Evolutionary conservation across 1,140 invertebrate genomes (phyloP).

Genomic region (Mizuhopecten yessoensis): DNA sequence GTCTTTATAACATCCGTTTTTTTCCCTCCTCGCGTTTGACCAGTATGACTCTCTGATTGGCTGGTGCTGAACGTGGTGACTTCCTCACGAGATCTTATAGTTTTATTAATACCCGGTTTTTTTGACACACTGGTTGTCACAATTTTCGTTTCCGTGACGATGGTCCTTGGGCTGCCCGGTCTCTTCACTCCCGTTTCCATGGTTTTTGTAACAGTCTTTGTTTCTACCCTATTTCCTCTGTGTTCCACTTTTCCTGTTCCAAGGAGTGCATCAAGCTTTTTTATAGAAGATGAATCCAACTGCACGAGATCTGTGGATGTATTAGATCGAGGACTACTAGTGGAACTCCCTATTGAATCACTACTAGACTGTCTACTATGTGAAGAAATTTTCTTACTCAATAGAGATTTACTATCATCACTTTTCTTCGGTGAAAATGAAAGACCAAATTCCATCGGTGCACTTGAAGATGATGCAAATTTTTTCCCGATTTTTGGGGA

Average conservation of each 20-base stretch:
- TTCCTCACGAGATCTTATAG: neutral
- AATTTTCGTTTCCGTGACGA: conserved; percentile 41
- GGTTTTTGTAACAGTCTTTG: conserved; percentile 47
- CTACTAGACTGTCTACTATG: conserved; percentile 43
- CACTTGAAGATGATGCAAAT: conserved; percentile 4
- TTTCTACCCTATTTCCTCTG: conserved; percentile 9
- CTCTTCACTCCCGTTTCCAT: conserved; percentile 40
- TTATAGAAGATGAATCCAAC: neutral
- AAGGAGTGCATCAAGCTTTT: conserved; percentile 45
- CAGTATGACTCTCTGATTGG: neutral
- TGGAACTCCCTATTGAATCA: conserved; percentile 39
- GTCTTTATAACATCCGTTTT: neutral
- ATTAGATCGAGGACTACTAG: neutral
- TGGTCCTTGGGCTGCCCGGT: conserved; percentile 42
- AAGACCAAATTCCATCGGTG: conserved; percentile 41
- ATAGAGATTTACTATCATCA: neutral
- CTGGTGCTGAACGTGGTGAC: neutral
- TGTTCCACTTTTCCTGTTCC: conserved; percentile 49
- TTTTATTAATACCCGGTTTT: neutral
- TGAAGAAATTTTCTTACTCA: neutral
- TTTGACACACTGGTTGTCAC: conserved; percentile 14
- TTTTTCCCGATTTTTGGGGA: conserved; percentile 25
- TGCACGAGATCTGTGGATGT: neutral
- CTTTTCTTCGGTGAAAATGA: conserved; percentile 41
- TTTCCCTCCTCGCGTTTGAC: neutral